Percentiles rank a stretch among this genome's conserved stretches.
These are phyloP conservation scores for Drosophila nigritarsus DNA, from an alignment of 2,888 invertebrate species.

Conservation along the genomic window DNA sequence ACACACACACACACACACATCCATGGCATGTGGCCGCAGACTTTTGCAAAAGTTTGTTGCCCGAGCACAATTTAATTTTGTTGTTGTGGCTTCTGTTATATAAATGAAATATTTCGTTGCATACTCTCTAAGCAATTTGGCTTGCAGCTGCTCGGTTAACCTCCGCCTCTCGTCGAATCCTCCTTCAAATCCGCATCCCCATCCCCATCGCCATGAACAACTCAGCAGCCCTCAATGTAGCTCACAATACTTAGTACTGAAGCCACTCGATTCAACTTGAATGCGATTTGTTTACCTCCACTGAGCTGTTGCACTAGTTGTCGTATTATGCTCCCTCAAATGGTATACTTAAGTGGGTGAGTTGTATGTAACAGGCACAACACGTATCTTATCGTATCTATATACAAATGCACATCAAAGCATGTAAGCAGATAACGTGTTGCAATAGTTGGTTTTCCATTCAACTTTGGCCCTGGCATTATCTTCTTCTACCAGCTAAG, in stretches of 20 bases:
- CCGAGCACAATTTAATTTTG: slow-evolving; percentile 61
- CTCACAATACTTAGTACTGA: slow-evolving; percentile 6
- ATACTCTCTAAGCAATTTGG: slow-evolving; percentile 68
- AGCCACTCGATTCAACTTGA: slow-evolving; percentile 13
- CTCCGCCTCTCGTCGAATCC: slow-evolving; percentile 13
- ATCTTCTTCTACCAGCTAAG: not conserved
- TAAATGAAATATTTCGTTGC: slow-evolving; percentile 68
- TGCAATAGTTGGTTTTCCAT: not conserved
- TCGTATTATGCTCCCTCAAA: not conserved
- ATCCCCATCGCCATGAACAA: not conserved
- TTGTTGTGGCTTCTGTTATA: slow-evolving; percentile 54
- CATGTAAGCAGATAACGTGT: not conserved
- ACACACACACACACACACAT: not conserved
- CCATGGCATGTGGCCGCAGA: slow-evolving; percentile 4
- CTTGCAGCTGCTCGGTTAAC: slow-evolving; percentile 38
- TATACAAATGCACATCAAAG: not conserved
- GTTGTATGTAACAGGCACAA: not conserved
- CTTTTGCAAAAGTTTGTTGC: slow-evolving; percentile 15
- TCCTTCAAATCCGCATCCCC: too few species aligned
- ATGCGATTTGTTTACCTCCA: slow-evolving; percentile 9
- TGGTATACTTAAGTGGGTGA: not conserved
- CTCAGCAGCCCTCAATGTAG: not conserved
- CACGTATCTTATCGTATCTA: not conserved
- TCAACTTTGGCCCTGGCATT: not conserved
- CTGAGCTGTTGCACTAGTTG: not conserved